A percentile compares a stretch with the other conserved stretches of the same genome.
phyloP scores from a whole-genome alignment of 2,113 vertebrate genomes.

The Takifugu bimaculatus region DNA sequence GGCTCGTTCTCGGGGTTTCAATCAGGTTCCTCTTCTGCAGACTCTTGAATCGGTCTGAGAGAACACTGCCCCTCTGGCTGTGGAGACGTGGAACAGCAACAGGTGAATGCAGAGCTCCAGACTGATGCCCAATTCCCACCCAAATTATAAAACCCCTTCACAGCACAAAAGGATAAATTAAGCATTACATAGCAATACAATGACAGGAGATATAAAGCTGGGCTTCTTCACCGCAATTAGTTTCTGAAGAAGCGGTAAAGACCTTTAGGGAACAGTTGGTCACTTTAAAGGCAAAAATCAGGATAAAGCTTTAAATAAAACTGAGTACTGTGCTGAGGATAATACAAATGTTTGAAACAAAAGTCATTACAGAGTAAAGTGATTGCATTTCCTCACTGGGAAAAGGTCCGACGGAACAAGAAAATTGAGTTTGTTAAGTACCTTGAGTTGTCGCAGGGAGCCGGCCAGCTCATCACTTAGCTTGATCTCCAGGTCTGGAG shows the following conservation, averaged over 20 bases:
- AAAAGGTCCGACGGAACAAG: conserved; percentile 3
- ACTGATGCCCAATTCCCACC: conserved; percentile 8
- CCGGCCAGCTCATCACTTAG: conserved; percentile 79
- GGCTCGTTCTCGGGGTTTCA: conserved; percentile 85
- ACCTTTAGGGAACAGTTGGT: conserved; percentile 19
- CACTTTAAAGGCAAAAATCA: conserved; percentile 23
- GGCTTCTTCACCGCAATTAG: conserved; percentile 26
- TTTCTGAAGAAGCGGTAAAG: conserved; percentile 17
- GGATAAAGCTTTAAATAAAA: conserved; percentile 13
- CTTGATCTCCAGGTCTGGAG: conserved; percentile 81
- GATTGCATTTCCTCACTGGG: not conserved
- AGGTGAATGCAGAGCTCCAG: not conserved
- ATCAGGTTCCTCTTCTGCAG: conserved; percentile 89
- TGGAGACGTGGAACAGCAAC: conserved; percentile 20
- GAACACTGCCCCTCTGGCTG: conserved; percentile 89
- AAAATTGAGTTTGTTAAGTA: conserved; percentile 33
- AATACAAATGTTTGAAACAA: conserved; percentile 24
- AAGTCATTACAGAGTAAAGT: conserved; percentile 48
- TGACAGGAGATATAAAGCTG: conserved; percentile 15
- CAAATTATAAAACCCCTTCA: conserved; percentile 29
- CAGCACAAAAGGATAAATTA: conserved; percentile 17
- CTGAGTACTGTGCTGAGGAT: conserved; percentile 9
- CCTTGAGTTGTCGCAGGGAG: conserved; percentile 83
- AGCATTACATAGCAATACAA: conserved; percentile 25
- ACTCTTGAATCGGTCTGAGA: conserved; percentile 89